Percentiles rank a stretch among this genome's conserved stretches.
Evolutionary conservation across 2,888 invertebrate genomes (phyloP).

Genomic region (Lasioglossum zephyrum): DNA sequence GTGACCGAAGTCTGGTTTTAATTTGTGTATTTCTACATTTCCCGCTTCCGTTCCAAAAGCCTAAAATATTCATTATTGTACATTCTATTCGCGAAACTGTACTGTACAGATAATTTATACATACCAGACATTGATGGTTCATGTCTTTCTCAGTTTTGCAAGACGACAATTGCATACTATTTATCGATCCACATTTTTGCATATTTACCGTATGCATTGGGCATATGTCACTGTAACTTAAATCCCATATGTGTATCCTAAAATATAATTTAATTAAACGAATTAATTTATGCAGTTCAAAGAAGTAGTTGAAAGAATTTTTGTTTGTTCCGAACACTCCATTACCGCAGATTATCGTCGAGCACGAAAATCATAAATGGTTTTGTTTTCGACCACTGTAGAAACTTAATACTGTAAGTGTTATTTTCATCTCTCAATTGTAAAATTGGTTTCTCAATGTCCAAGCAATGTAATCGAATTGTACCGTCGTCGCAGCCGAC

Average conservation of each 20-base stretch:
- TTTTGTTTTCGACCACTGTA: constrained; percentile 86
- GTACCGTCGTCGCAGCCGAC: constrained; percentile 85
- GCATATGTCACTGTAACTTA: constrained; percentile 85
- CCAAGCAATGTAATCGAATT: constrained; percentile 84
- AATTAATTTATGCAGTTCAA: background rate
- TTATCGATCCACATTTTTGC: constrained; percentile 81
- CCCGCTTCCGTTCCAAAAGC: constrained; percentile 84
- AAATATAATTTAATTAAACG: constrained; percentile 65
- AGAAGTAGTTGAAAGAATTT: background rate
- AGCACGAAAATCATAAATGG: constrained; percentile 85
- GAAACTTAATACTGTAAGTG: constrained; percentile 80
- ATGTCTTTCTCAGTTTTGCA: constrained; percentile 77
- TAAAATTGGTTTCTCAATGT: constrained; percentile 84
- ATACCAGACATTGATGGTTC: constrained; percentile 84
- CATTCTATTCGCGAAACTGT: background rate
- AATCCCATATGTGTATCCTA: constrained; percentile 86
- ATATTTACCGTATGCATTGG: constrained; percentile 84
- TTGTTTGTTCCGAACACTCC: background rate
- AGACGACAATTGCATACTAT: constrained; percentile 84
- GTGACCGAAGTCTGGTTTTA: constrained; percentile 84
- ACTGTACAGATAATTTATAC: constrained; percentile 42
- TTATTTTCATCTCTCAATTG: constrained; percentile 78
- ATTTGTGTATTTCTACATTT: constrained; percentile 84
- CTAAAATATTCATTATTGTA: constrained; percentile 79
- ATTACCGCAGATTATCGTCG: constrained; percentile 83